Base-by-base conservation (phyloP, 2,797 vertebrate genomes). In the Myotis planiceps region DNA sequence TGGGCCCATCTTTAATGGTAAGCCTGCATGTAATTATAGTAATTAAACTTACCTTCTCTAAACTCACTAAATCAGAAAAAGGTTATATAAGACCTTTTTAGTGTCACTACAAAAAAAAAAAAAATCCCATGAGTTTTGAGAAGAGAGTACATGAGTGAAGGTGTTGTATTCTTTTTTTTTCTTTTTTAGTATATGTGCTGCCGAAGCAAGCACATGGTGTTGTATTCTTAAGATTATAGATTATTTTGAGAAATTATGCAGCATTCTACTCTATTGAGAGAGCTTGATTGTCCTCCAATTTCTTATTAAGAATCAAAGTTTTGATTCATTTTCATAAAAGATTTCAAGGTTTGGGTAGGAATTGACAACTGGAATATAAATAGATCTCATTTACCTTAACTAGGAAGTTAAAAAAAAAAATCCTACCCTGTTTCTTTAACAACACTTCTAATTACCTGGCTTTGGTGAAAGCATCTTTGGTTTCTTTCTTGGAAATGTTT, bases 401-500 rank as follows among this genome's bases (percentile, higher is more conserved):
- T n/a, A 66, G 55, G 10, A 92, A 84, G 21, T 88, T 83, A 66
- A 42, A 47, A 58, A 39, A 39, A 90, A 72, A 47, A 85, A 82
- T 34, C 15, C 37, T 55, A 88, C 39, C 55, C 79, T 92, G 55
- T 96, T 91, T 80, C 83, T 92, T 97, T 94, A 96, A 95, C 51
- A 84, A 47, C 68, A 79, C 72, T 96, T 91, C 29, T 82, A 84
- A 92, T 89, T 69, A 90, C 80, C 71, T 45, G 58, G 29, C 76
- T 94, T 79, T 93, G 51, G 42, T 37, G 71, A 83, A 72, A 81
- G 68, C 49, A 63, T 76, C 82, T 92, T 69, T 68, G 92, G 79
- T 93, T 94, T 85, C 85, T 85, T 93, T 96, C 85, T 89, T 92
- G 80, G 95, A 93, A 97, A 93, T 60, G 39, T 97, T 97, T 97